A percentile compares a stretch with the other conserved stretches of the same genome.
Evolutionary conservation across 92 coral and sea anemone species (phyloP).

Genomic region (Porites divaricata): DNA sequence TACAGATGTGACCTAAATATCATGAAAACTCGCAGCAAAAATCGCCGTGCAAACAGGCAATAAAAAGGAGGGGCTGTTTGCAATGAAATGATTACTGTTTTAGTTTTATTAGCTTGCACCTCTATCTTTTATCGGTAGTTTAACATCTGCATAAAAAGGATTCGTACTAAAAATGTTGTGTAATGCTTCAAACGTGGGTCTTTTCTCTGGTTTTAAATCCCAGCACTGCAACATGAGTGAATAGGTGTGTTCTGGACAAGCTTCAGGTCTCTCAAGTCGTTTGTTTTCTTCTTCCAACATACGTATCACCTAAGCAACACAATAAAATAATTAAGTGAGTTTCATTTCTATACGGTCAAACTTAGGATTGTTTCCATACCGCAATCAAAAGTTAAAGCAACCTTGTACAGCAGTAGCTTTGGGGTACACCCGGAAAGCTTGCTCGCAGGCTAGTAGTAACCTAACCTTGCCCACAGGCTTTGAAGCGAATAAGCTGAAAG

Average conservation of each 20-base stretch:
- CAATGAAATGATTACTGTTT: background rate
- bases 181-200: slow-evolving; percentile 93
- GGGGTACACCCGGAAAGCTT: too few species aligned
- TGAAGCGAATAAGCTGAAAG: too few species aligned
- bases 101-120: slow-evolving; percentile 3
- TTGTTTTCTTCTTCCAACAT: slow-evolving; percentile 92
- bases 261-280: slow-evolving; percentile 89
- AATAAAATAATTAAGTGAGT: background rate
- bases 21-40: too few species aligned
- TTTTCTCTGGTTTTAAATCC: slow-evolving; percentile 93
- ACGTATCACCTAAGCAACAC: slow-evolving; percentile 76
- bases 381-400: background rate
- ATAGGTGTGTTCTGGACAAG: slow-evolving; percentile 96
- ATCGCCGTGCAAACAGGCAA: too few species aligned
- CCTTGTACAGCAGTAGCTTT: background rate
- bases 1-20: too few species aligned
- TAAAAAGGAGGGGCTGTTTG: background rate
- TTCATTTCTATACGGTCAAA: too few species aligned
- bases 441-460: too few species aligned
- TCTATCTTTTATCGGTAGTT: slow-evolving; percentile 67
- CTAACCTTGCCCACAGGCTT: too few species aligned
- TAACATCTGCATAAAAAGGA: slow-evolving; percentile 95
- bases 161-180: slow-evolving; percentile 95
- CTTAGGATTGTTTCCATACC: background rate
- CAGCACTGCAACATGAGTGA: slow-evolving; percentile 97